A percentile compares a stretch with the other conserved stretches of the same genome.
These are phyloP conservation scores for Fabriciana adippe DNA, from an alignment of 2,888 invertebrate genomes.

Conservation along the genomic window DNA sequence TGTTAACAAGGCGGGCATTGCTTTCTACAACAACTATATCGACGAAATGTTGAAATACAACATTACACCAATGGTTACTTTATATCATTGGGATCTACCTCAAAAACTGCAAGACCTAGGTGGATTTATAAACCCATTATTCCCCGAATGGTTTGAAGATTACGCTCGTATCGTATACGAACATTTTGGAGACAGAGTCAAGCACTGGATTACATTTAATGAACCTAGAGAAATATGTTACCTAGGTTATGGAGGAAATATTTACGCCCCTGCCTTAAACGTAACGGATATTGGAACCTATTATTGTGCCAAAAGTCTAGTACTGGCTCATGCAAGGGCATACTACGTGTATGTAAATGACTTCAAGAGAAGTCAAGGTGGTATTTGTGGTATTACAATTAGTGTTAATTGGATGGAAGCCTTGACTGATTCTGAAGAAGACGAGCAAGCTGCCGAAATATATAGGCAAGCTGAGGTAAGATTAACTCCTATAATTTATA, in stretches of 20 bases:
- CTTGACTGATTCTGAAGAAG: slow-evolving; percentile 54
- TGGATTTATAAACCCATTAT: slow-evolving; percentile 70
- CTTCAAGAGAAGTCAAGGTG: slow-evolving; percentile 54
- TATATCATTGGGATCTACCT: slow-evolving; percentile 82
- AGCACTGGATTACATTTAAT: slow-evolving; percentile 83
- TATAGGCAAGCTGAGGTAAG: slow-evolving; percentile 49
- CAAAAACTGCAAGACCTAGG: slow-evolving; percentile 79
- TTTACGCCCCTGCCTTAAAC: slow-evolving; percentile 60
- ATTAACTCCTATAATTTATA: slow-evolving; percentile 3
- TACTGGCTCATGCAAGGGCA: slow-evolving; percentile 78
- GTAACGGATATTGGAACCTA: slow-evolving; percentile 73
- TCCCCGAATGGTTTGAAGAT: slow-evolving; percentile 73
- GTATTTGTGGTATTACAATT: slow-evolving; percentile 51
- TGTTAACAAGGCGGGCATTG: slow-evolving; percentile 82
- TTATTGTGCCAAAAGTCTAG: slow-evolving; percentile 73
- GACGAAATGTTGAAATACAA: slow-evolving; percentile 82
- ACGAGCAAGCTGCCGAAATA: slow-evolving; percentile 57
- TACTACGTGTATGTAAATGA: slow-evolving; percentile 65
- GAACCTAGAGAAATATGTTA: slow-evolving; percentile 73
- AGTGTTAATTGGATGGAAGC: slow-evolving; percentile 55
- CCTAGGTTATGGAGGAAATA: slow-evolving; percentile 66
- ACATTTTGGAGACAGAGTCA: slow-evolving; percentile 75
- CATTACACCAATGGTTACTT: slow-evolving; percentile 83
- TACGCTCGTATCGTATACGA: slow-evolving; percentile 71
- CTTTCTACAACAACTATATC: slow-evolving; percentile 85